These are phyloP conservation scores for Lycorma delicatula DNA, from an alignment of 1,140 invertebrate species.

Conservation along the genomic window DNA sequence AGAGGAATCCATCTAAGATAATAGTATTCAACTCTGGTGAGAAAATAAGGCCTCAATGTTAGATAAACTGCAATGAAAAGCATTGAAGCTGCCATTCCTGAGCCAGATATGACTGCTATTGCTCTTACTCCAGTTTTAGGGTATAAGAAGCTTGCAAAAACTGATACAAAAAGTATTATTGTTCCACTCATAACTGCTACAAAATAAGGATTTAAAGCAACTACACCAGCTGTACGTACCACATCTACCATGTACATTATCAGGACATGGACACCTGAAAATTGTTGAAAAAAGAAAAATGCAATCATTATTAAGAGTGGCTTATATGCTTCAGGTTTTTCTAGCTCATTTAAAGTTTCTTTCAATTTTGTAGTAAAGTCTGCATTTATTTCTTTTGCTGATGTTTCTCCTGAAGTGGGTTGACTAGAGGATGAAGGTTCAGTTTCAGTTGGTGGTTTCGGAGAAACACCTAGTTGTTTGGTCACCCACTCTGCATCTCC, in stretches of 20 bases:
- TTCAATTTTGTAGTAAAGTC: not conserved
- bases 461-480: constrained; percentile 16
- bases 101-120: constrained; percentile 43
- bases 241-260: constrained; percentile 58
- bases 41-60: not conserved
- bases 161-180: constrained; percentile 44
- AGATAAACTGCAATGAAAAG: constrained; percentile 43
- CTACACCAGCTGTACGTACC: constrained; percentile 42
- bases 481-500: constrained; percentile 25
- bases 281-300: constrained; percentile 48
- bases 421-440: not conserved
- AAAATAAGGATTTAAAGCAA: constrained; percentile 32
- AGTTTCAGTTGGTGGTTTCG: constrained; percentile 7
- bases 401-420: not conserved
- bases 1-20: constrained; percentile 40
- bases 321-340: constrained; percentile 35
- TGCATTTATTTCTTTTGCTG: not conserved
- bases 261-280: constrained; percentile 51
- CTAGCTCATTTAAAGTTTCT: constrained; percentile 20
- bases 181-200: constrained; percentile 41
- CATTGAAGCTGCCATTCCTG: constrained; percentile 46
- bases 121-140: constrained; percentile 45
- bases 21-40: not conserved
- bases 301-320: constrained; percentile 42
- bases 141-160: constrained; percentile 41